phyloP scores from a whole-genome alignment of 2,888 invertebrate species.

The Actias luna region DNA sequence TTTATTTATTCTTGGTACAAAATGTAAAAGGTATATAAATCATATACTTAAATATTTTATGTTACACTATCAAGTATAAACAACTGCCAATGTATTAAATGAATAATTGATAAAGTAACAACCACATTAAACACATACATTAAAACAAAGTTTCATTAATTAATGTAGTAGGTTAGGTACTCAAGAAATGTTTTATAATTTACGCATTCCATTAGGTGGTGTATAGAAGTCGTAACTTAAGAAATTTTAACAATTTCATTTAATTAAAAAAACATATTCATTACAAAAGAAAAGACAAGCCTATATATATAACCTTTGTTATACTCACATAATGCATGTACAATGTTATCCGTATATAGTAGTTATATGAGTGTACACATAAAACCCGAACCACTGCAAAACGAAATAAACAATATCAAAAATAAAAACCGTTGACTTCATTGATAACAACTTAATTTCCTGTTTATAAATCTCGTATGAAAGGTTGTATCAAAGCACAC shows the following conservation, averaged over 20 bases:
- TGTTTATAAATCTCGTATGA: slow-evolving; percentile 17
- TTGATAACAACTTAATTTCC: slow-evolving; percentile 18
- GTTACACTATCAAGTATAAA: too few species aligned
- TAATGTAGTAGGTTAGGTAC: too few species aligned
- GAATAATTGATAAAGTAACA: too few species aligned
- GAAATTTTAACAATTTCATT: too few species aligned
- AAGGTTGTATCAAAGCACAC: slow-evolving; percentile 10
- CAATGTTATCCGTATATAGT: not conserved
- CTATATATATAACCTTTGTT: not conserved
- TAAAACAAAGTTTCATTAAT: too few species aligned
- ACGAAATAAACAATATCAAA: slow-evolving; percentile 1
- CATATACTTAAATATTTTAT: too few species aligned
- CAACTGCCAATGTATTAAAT: too few species aligned
- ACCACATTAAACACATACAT: too few species aligned
- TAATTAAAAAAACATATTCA: not conserved
- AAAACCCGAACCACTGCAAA: not conserved
- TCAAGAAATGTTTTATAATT: not conserved
- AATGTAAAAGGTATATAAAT: too few species aligned
- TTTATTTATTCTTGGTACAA: too few species aligned
- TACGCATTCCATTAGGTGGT: too few species aligned
- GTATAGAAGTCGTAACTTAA: too few species aligned
- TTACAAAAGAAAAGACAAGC: not conserved
- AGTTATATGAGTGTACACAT: not conserved
- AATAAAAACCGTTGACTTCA: slow-evolving; percentile 6
- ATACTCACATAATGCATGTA: not conserved